Evolutionary conservation across 2,888 invertebrate species (phyloP).

Genomic region (Pyrrhosoma nymphula): DNA sequence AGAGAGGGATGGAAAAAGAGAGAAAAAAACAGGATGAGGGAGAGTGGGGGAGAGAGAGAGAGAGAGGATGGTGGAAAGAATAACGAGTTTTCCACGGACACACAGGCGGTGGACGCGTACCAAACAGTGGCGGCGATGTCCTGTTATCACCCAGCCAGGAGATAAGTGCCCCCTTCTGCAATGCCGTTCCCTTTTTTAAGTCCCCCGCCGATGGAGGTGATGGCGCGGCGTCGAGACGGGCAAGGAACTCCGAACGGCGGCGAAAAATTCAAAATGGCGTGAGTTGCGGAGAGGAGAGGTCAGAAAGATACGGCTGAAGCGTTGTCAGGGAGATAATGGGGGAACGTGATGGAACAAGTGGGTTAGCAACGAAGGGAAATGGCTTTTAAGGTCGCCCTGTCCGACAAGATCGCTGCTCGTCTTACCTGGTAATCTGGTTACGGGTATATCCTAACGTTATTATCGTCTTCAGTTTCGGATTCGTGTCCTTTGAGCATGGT

Average conservation of each 20-base stretch:
- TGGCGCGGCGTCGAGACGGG: background rate
- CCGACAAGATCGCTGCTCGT: background rate
- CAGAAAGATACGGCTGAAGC: background rate
- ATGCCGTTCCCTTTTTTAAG: background rate
- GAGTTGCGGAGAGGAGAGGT: background rate
- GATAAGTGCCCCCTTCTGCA: background rate
- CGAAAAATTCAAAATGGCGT: background rate
- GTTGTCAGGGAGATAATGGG: conserved; percentile 15
- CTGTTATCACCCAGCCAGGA: background rate
- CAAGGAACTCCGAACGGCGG: background rate
- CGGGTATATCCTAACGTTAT: background rate
- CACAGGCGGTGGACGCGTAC: background rate
- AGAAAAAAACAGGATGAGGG: background rate
- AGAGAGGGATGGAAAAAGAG: background rate
- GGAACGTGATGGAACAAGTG: background rate
- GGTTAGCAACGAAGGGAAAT: background rate
- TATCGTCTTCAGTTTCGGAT: background rate
- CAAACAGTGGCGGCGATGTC: conserved; percentile 36
- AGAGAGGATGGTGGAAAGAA: background rate
- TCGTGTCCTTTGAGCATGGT: background rate
- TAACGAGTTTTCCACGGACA: background rate
- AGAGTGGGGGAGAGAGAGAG: background rate
- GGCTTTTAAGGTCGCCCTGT: background rate
- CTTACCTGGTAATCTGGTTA: conserved; percentile 1
- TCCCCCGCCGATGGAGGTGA: background rate